phyloP scores from a whole-genome alignment of 1,140 invertebrate species.

The Agrilus planipennis region DNA sequence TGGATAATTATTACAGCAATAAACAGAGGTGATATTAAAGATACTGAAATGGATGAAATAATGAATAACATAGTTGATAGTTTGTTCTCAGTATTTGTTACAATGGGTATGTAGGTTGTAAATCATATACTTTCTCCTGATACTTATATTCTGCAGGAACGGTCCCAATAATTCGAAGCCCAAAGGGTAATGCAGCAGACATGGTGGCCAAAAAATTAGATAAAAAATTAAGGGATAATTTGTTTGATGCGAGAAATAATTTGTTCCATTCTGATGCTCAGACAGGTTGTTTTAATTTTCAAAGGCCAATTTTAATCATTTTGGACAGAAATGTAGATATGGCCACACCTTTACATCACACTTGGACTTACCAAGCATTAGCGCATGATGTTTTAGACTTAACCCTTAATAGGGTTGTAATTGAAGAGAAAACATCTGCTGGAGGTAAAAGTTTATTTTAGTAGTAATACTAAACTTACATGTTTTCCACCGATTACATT shows the following conservation, averaged over 20 bases:
- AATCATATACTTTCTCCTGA: slow-evolving; percentile 1
- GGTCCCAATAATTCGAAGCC: slow-evolving; percentile 91
- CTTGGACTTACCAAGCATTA: slow-evolving; percentile 98
- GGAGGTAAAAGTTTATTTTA: slow-evolving; percentile 19
- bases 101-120: slow-evolving; percentile 50
- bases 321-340: slow-evolving; percentile 94
- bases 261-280: slow-evolving; percentile 81
- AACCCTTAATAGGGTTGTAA: slow-evolving; percentile 74
- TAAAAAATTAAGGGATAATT: slow-evolving; percentile 93
- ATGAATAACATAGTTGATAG: slow-evolving; percentile 94
- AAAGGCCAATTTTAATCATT: slow-evolving; percentile 83
- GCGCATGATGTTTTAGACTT: slow-evolving; percentile 91
- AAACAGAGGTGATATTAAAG: slow-evolving; percentile 88
- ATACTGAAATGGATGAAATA: slow-evolving; percentile 90
- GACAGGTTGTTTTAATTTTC: slow-evolving; percentile 73
- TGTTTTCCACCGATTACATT: background rate
- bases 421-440: slow-evolving; percentile 52
- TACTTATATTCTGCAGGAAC: slow-evolving; percentile 45
- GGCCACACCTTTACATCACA: slow-evolving; percentile 95
- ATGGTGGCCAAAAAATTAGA: slow-evolving; percentile 96
- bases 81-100: slow-evolving; percentile 95
- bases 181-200: slow-evolving; percentile 93
- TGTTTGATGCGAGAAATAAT: slow-evolving; percentile 93
- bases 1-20: slow-evolving; percentile 54
- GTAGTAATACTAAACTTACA: background rate